Conservation (phyloP, 2,797 vertebrate genomes). For the Botia almorhae region DNA sequence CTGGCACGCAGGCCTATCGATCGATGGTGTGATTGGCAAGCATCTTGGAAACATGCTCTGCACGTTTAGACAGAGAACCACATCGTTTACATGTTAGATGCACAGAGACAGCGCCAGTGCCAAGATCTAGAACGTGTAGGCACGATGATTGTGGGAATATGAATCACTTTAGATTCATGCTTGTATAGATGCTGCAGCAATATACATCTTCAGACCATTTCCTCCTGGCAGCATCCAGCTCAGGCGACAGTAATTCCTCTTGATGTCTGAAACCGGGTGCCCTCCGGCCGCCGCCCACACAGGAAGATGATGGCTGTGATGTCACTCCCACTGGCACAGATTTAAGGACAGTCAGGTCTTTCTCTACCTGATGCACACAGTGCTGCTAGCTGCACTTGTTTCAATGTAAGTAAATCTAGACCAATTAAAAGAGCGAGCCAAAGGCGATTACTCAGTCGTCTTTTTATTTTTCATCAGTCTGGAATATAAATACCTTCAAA, state of each 20-base stretch:
- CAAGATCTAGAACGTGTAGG: conserved; percentile 20
- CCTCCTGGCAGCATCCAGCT: conserved; percentile 14
- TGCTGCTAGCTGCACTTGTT: background rate
- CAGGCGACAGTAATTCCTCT: conserved; percentile 29
- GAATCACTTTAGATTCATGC: conserved; percentile 26
- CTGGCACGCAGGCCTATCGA: conserved; percentile 62
- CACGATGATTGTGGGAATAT: conserved; percentile 14
- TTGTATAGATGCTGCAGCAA: conserved; percentile 23
- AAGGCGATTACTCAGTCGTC: background rate
- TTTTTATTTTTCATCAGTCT: conserved; percentile 19
- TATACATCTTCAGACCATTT: conserved; percentile 18
- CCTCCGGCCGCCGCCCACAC: conserved; percentile 31
- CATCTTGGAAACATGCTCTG: conserved; percentile 28
- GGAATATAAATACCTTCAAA: background rate
- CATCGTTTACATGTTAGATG: background rate
- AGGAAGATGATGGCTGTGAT: conserved; percentile 23
- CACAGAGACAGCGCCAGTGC: background rate
- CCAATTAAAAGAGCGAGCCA: conserved; percentile 27
- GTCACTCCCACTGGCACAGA: conserved; percentile 39
- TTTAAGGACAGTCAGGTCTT: conserved; percentile 36
- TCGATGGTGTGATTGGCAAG: conserved; percentile 61
- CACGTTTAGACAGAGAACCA: background rate
- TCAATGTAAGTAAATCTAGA: conserved; percentile 6
- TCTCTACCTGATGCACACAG: conserved; percentile 10
- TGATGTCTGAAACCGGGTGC: conserved; percentile 34